phyloP scores from a whole-genome alignment of 2,113 vertebrate genomes.

The Aspidoscelis tigris region DNA sequence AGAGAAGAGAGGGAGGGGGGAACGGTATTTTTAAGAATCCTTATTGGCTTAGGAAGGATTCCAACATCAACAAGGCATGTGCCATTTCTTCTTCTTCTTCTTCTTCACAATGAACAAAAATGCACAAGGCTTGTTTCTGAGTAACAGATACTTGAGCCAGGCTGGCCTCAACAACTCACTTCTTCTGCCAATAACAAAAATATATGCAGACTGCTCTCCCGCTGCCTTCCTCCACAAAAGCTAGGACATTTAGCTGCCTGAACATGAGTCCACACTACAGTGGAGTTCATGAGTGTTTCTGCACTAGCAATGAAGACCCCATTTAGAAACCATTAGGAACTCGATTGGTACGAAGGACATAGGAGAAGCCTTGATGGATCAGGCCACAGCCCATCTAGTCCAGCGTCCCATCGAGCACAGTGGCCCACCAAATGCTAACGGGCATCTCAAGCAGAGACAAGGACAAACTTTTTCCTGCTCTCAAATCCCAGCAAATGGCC shows the following conservation, averaged over 20 bases:
- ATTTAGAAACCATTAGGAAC: no score
- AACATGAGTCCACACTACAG: background rate
- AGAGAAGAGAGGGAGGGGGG: constrained; percentile 35
- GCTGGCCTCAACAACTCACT: constrained; percentile 49
- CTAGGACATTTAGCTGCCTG: background rate
- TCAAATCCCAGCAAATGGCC: no score
- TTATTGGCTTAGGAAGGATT: constrained; percentile 76
- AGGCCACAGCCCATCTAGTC: no score
- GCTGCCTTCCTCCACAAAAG: background rate
- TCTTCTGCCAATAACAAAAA: constrained; percentile 14
- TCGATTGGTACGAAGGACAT: no score
- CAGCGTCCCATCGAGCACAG: no score
- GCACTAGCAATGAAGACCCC: no score
- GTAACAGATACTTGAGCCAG: constrained; percentile 64
- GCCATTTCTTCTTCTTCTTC: constrained; percentile 34
- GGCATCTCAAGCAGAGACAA: no score
- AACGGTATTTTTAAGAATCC: constrained; percentile 71
- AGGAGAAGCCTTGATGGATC: no score
- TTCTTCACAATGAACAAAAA: constrained; percentile 38
- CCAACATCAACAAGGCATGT: constrained; percentile 73
- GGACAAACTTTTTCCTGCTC: no score
- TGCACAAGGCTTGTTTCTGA: constrained; percentile 65
- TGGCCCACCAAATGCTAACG: no score
- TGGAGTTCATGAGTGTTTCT: no score
- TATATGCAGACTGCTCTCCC: constrained; percentile 22